Conservation (phyloP, 2,797 vertebrate species). For the Danionella dracula region DNA sequence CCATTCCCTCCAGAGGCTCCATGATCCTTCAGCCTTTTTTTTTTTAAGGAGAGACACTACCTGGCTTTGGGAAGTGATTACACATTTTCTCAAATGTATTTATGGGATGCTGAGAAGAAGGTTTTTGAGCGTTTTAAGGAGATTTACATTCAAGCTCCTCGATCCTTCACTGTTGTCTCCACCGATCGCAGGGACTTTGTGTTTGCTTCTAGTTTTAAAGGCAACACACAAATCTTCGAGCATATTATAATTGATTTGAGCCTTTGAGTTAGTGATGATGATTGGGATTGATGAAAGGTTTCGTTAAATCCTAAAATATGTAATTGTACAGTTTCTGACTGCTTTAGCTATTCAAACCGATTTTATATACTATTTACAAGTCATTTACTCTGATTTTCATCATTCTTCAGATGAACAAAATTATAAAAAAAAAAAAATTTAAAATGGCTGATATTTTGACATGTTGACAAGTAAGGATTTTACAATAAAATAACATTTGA, state of each 20-base stretch:
- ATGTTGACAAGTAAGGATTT: too few species aligned
- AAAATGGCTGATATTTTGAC: too few species aligned
- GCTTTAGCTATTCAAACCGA: too few species aligned
- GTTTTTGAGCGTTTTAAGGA: constrained; percentile 90
- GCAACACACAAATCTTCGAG: constrained; percentile 94
- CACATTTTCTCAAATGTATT: constrained; percentile 94
- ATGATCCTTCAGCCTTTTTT: constrained; percentile 95
- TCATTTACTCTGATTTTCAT: too few species aligned
- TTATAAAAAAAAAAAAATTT: too few species aligned
- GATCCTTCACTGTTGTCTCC: constrained; percentile 94
- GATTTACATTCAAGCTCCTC: constrained; percentile 92
- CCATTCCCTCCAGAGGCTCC: constrained; percentile 89
- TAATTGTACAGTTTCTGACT: too few species aligned
- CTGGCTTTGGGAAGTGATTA: constrained; percentile 95
- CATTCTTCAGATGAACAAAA: too few species aligned
- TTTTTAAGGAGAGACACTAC: constrained; percentile 89
- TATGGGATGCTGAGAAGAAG: constrained; percentile 86
- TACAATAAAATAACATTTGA: too few species aligned
- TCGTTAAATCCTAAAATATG: too few species aligned
- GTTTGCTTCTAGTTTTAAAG: constrained; percentile 97
- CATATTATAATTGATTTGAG: constrained; percentile 91
- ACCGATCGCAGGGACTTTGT: constrained; percentile 94
- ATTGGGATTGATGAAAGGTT: too few species aligned
- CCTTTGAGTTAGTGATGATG: constrained; percentile 71
- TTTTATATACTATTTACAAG: too few species aligned